phyloP scores from a whole-genome alignment of 1,140 invertebrate species.

The Drosophila nigromelanica region DNA sequence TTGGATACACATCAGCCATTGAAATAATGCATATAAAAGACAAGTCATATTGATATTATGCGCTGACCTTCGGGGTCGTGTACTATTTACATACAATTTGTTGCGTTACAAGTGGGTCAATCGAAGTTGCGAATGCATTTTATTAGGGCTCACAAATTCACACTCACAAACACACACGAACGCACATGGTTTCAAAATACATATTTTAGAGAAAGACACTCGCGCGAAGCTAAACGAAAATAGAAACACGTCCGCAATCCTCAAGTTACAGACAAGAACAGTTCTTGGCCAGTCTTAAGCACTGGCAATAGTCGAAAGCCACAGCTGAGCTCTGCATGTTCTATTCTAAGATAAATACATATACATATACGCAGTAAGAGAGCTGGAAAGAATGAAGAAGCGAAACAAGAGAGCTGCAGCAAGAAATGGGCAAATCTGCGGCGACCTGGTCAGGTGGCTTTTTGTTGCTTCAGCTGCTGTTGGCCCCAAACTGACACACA shows the following conservation, averaged over 20 bases:
- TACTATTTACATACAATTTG: constrained; percentile 19
- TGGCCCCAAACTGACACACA: constrained; percentile 33
- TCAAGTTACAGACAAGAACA: constrained; percentile 43
- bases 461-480: constrained; percentile 13
- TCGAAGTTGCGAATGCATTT: constrained; percentile 21
- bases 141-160: constrained; percentile 2
- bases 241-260: constrained; percentile 46
- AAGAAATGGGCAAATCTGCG: constrained; percentile 24
- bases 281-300: constrained; percentile 38
- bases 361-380: not conserved
- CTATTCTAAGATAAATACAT: constrained; percentile 6
- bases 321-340: not conserved
- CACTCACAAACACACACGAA: not conserved
- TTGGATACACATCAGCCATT: constrained; percentile 8
- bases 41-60: constrained; percentile 1
- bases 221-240: not conserved
- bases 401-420: not conserved
- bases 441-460: constrained; percentile 46
- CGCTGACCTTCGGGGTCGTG: constrained; percentile 16
- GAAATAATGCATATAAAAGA: constrained; percentile 22
- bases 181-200: not conserved
- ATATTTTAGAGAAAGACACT: constrained; percentile 8
- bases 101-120: constrained; percentile 15
- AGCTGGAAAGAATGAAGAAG: not conserved
- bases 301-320: constrained; percentile 24